Evolutionary conservation across 2,113 vertebrate species (phyloP).

Genomic region (Callopanchax toddi): DNA sequence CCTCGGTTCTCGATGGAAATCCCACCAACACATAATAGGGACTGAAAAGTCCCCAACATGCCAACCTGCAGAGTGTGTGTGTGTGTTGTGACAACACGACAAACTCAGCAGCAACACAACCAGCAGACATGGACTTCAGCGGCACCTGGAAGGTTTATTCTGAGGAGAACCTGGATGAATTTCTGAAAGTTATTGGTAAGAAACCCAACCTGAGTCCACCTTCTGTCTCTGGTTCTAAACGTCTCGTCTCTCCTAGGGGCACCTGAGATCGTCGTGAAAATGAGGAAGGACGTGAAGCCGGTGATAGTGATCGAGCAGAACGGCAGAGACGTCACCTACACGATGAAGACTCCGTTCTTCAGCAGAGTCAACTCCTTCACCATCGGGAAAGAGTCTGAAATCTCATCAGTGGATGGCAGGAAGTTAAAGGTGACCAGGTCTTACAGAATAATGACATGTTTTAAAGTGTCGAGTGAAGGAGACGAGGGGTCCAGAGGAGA

Average conservation of each 20-base stretch:
- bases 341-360: constrained; percentile 79
- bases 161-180: constrained; percentile 84
- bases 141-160: constrained; percentile 85
- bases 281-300: constrained; percentile 82
- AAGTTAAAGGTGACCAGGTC: constrained; percentile 67
- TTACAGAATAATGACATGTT: no score
- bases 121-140: constrained; percentile 79
- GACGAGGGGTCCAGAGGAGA: not conserved
- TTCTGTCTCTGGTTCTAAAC: accelerated
- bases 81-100: not conserved
- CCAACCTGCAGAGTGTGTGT: constrained; percentile 46
- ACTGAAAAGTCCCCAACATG: constrained; percentile 60
- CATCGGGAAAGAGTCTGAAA: constrained; percentile 82
- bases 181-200: constrained; percentile 83
- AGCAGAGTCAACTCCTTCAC: constrained; percentile 80
- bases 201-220: not conserved
- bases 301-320: constrained; percentile 83
- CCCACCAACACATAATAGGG: constrained; percentile 62
- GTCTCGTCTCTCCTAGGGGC: constrained; percentile 61
- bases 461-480: no score
- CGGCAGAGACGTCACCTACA: constrained; percentile 81
- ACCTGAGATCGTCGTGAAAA: constrained; percentile 80
- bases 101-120: not conserved
- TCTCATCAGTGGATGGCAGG: constrained; percentile 68
- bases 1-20: constrained; percentile 38